phyloP scores from a whole-genome alignment of 1,140 invertebrate genomes.

The Orius insidiosus region DNA sequence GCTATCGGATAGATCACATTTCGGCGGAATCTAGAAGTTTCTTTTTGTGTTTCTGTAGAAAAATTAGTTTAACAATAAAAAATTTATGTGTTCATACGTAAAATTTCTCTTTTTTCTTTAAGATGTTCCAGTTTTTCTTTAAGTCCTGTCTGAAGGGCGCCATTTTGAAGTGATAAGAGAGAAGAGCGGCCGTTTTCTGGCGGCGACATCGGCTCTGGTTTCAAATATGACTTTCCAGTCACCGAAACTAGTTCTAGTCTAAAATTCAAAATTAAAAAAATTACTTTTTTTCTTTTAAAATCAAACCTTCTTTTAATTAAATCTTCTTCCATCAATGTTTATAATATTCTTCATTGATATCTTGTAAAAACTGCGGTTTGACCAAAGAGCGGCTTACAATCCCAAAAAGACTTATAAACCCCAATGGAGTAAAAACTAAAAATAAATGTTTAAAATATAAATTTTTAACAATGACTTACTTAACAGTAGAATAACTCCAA shows the following conservation, averaged over 20 bases:
- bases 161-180: slow-evolving; percentile 42
- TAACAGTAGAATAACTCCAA: slow-evolving; percentile 78
- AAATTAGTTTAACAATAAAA: slow-evolving; percentile 7
- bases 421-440: slow-evolving; percentile 83
- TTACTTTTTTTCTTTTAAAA: no score
- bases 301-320: slow-evolving; percentile 44
- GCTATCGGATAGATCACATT: slow-evolving; percentile 83
- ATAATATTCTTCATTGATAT: slow-evolving; percentile 76
- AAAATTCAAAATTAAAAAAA: not conserved
- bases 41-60: slow-evolving; percentile 51
- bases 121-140: slow-evolving; percentile 37
- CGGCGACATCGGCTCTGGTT: slow-evolving; percentile 40
- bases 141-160: slow-evolving; percentile 42
- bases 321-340: slow-evolving; percentile 65
- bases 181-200: slow-evolving; percentile 20
- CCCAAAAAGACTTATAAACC: slow-evolving; percentile 79
- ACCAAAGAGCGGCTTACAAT: slow-evolving; percentile 77
- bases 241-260: slow-evolving; percentile 44
- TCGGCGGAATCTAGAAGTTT: slow-evolving; percentile 67
- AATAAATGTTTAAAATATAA: slow-evolving; percentile 20
- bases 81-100: slow-evolving; percentile 17
- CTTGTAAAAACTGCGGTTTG: slow-evolving; percentile 77
- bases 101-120: slow-evolving; percentile 33
- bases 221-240: slow-evolving; percentile 45
- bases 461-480: slow-evolving; percentile 42